A percentile compares a stretch with the other conserved stretches of the same genome.
Conservation (phyloP, 2,888 invertebrate species). For the Lithosia quadra region DNA sequence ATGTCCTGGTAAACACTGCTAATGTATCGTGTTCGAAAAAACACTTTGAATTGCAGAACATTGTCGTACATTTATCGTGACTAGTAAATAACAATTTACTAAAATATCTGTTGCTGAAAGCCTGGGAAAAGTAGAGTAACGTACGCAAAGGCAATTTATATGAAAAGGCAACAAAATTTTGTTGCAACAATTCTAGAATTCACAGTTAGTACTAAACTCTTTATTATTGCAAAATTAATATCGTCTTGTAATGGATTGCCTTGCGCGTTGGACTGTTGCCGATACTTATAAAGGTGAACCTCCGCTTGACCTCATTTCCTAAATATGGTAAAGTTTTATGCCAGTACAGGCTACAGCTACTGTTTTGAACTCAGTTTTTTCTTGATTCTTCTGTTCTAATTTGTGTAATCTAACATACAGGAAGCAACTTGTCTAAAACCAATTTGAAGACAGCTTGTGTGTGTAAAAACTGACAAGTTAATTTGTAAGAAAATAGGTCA, state of each 20-base stretch:
- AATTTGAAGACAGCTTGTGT: slow-evolving; percentile 12
- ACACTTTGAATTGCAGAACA: neutral
- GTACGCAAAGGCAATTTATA: neutral
- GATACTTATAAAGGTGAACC: slow-evolving; percentile 66
- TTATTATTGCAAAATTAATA: slow-evolving; percentile 58
- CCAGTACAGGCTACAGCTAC: slow-evolving; percentile 53
- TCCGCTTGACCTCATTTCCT: slow-evolving; percentile 77
- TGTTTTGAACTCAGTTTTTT: slow-evolving; percentile 51
- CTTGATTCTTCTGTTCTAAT: slow-evolving; percentile 42
- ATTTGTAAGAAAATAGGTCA: slow-evolving; percentile 9
- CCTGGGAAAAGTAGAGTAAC: neutral
- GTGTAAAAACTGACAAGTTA: slow-evolving; percentile 18
- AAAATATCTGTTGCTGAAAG: neutral
- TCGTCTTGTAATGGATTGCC: slow-evolving; percentile 72
- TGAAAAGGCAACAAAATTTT: too few relatives aligned
- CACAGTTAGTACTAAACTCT: too few relatives aligned
- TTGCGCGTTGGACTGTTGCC: slow-evolving; percentile 59
- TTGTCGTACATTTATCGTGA: neutral
- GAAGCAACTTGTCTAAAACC: slow-evolving; percentile 15
- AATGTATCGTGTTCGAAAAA: neutral
- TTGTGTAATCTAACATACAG: slow-evolving; percentile 16
- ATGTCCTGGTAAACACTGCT: slow-evolving; percentile 7
- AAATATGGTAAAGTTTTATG: slow-evolving; percentile 81
- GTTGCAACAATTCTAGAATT: neutral
- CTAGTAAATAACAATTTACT: neutral